phyloP scores from a whole-genome alignment of 2,888 invertebrate species.

The Eudasyphora cyanicolor region DNA sequence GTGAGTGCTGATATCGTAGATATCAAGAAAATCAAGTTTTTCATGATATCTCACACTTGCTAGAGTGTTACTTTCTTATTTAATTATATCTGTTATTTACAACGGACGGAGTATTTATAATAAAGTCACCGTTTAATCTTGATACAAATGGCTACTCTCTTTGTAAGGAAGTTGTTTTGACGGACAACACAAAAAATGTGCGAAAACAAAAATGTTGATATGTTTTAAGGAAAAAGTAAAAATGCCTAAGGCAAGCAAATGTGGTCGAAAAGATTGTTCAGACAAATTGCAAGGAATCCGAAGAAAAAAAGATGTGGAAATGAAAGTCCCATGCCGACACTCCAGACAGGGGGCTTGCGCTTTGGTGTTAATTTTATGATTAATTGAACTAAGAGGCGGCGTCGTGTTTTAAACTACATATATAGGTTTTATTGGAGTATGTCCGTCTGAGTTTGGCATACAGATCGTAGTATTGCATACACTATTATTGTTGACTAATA shows the following conservation, averaged over 20 bases:
- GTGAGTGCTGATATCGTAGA: too few species aligned
- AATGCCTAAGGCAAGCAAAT: neutral
- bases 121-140: neutral
- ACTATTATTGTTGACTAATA: too few species aligned
- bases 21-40: neutral
- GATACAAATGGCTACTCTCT: neutral
- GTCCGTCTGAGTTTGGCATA: too few species aligned
- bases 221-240: neutral
- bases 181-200: neutral
- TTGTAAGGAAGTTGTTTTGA: neutral
- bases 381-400: too few species aligned
- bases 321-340: too few species aligned
- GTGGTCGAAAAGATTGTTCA: neutral
- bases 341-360: too few species aligned
- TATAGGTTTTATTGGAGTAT: too few species aligned
- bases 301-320: too few species aligned
- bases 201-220: neutral
- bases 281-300: too few species aligned
- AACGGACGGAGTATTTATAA: neutral
- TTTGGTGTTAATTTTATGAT: too few species aligned
- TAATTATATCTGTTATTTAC: neutral
- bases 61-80: neutral
- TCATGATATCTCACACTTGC: neutral
- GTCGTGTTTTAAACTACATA: too few species aligned
- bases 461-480: too few species aligned